Conservation (phyloP, 64 coral and sea anemone species). For the Porites lutea region DNA sequence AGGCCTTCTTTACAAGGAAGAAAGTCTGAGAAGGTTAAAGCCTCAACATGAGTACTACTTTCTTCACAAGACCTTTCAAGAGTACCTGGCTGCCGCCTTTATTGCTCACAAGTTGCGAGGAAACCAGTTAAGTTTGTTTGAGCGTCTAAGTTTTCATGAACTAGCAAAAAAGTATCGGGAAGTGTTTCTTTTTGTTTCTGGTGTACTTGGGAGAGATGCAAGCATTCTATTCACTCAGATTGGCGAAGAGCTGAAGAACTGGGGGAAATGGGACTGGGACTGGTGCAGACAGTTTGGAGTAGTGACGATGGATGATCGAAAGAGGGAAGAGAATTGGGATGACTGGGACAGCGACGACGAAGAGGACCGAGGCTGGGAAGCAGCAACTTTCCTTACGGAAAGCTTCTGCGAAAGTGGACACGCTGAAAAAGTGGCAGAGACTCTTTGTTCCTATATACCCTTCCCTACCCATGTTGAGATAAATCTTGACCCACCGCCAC, state of each 20-base stretch:
- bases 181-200: slow-evolving; percentile 27
- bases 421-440: background rate
- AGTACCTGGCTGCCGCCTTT: background rate
- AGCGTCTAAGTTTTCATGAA: no score
- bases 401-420: background rate
- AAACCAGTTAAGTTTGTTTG: background rate
- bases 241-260: background rate
- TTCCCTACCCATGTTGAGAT: background rate
- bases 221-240: background rate
- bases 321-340: no score
- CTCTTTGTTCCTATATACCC: background rate
- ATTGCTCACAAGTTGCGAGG: background rate
- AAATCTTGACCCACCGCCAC: no score
- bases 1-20: background rate
- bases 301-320: no score
- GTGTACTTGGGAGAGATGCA: background rate
- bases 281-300: background rate
- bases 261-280: background rate
- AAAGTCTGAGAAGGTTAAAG: background rate
- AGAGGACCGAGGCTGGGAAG: background rate
- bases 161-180: background rate
- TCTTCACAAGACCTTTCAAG: slow-evolving; percentile 30
- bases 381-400: background rate
- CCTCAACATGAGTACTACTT: background rate
- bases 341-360: no score